A percentile compares a stretch with the other conserved stretches of the same genome.
Evolutionary conservation across 2,888 invertebrate genomes (phyloP).

Genomic region (Terebella lapidaria): DNA sequence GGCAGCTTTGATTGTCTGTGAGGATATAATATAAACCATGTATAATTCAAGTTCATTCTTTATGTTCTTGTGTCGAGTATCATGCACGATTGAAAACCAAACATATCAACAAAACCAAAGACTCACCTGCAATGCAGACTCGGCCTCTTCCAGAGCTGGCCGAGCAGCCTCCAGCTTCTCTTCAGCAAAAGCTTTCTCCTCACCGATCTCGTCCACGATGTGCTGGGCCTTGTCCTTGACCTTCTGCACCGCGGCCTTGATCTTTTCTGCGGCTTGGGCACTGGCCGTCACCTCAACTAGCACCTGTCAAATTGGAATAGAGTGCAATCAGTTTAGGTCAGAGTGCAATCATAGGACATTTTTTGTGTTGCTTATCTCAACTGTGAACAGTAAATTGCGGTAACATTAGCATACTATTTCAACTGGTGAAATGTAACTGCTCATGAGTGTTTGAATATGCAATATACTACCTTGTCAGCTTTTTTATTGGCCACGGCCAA

Average conservation of each 20-base stretch:
- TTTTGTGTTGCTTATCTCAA: no score
- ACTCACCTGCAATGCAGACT: constrained; percentile 44
- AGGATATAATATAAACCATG: not conserved
- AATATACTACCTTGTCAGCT: constrained; percentile 45
- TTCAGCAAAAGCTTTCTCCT: constrained; percentile 43
- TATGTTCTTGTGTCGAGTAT: no score
- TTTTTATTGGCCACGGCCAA: constrained; percentile 46
- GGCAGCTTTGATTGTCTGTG: constrained; percentile 54
- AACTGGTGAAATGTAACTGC: no score
- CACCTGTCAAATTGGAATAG: no score
- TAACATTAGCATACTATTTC: no score
- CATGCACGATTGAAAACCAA: no score
- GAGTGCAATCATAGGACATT: no score
- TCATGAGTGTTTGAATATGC: no score
- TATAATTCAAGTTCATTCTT: no score
- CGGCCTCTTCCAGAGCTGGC: constrained; percentile 49
- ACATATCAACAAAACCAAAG: not conserved
- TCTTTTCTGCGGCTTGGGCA: constrained; percentile 48
- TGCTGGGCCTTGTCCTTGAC: constrained; percentile 49
- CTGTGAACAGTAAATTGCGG: no score
- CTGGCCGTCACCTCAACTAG: constrained; percentile 44
- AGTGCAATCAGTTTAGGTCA: no score
- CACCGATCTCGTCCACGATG: constrained; percentile 46
- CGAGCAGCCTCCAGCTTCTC: constrained; percentile 47
- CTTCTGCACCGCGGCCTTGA: constrained; percentile 46